phyloP scores from a whole-genome alignment of 2,888 invertebrate species.

The Sepiola atlantica region DNA sequence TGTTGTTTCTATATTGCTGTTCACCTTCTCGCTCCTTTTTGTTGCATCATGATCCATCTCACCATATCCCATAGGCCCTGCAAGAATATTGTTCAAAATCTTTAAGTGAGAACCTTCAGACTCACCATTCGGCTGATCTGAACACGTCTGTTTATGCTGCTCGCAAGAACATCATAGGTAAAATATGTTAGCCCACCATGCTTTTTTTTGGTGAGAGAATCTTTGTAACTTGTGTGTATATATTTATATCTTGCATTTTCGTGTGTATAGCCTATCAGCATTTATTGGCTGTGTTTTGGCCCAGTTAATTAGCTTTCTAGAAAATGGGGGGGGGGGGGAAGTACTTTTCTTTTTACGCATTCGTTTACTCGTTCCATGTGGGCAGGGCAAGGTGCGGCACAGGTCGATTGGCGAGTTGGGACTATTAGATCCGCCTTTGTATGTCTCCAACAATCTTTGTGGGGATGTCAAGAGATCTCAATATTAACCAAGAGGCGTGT shows the following conservation, averaged over 20 bases:
- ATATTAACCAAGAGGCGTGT: too few relatives aligned
- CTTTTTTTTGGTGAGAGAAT: background rate
- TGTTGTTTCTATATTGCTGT: background rate
- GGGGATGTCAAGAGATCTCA: too few relatives aligned
- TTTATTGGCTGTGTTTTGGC: background rate
- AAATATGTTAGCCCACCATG: background rate
- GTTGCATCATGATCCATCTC: background rate
- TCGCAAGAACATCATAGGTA: constrained; percentile 20
- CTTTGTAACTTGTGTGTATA: background rate
- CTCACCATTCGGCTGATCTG: background rate
- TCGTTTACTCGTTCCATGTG: too few relatives aligned
- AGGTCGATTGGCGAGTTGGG: too few relatives aligned
- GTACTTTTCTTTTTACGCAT: too few relatives aligned
- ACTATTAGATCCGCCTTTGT: too few relatives aligned
- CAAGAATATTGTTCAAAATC: constrained; percentile 33
- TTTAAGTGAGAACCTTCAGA: constrained; percentile 5
- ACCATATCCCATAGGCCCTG: background rate
- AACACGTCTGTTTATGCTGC: background rate
- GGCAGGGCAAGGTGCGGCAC: too few relatives aligned
- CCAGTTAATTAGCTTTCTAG: background rate
- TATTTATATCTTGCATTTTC: background rate
- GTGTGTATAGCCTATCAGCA: background rate
- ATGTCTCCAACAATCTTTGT: too few relatives aligned
- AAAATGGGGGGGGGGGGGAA: background rate
- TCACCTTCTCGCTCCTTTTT: background rate